Evolutionary conservation across 2,888 invertebrate species (phyloP).

Genomic region (Scrobipalpa atriplicella): DNA sequence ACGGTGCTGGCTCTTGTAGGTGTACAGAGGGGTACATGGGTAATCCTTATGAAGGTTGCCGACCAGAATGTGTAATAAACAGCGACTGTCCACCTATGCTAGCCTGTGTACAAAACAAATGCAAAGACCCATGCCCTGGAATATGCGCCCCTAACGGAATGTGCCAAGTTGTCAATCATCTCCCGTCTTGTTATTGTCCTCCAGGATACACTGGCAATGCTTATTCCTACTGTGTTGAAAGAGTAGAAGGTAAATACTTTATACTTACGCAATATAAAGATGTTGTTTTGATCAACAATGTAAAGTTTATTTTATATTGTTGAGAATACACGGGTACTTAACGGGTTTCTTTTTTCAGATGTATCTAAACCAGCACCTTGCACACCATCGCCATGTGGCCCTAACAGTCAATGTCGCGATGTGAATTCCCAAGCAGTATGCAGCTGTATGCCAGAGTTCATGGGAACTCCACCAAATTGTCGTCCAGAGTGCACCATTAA

Average conservation of each 20-base stretch:
- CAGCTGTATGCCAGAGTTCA: constrained; percentile 86
- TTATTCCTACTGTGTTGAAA: constrained; percentile 83
- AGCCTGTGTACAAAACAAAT: constrained; percentile 89
- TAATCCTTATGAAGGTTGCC: constrained; percentile 85
- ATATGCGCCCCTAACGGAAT: constrained; percentile 88
- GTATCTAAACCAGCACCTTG: constrained; percentile 78
- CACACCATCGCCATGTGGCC: constrained; percentile 90
- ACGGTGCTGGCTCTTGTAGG: constrained; percentile 87
- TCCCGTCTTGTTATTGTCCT: constrained; percentile 88
- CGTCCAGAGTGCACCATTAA: constrained; percentile 92
- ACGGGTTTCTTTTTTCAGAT: constrained; percentile 53
- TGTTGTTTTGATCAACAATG: neutral
- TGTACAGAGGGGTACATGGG: constrained; percentile 84
- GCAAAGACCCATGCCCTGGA: constrained; percentile 91
- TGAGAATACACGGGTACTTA: neutral
- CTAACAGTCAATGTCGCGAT: constrained; percentile 89
- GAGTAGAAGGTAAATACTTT: constrained; percentile 59
- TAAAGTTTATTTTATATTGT: constrained; percentile 4
- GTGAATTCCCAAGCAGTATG: constrained; percentile 87
- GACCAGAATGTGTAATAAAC: constrained; percentile 91
- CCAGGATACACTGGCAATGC: constrained; percentile 88
- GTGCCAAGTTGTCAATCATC: constrained; percentile 89
- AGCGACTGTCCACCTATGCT: constrained; percentile 88
- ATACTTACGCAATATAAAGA: neutral
- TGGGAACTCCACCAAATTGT: constrained; percentile 90